Base-by-base conservation (phyloP, 2,113 vertebrate species). In the Mus spicilegus region DNA sequence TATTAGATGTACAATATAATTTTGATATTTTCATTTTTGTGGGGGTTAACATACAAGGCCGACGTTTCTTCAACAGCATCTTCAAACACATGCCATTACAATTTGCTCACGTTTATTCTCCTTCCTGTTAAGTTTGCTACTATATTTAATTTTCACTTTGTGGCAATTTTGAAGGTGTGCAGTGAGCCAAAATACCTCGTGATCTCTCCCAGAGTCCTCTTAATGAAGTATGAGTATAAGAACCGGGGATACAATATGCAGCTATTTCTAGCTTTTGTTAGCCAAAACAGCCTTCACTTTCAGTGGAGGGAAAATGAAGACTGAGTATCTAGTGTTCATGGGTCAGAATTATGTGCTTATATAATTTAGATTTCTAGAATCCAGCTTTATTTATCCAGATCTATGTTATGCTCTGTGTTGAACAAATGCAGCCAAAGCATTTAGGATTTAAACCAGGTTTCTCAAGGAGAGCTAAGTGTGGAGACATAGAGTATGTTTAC, bases 401-500 rank as follows among this genome's bases (percentile, higher is more conserved):
- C 39, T 94, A 95, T 51, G 90, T 78, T 91, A 97, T 90, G 6
- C 4, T 89, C 24, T 70, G 26, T 73, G 24, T 54, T 93, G 9
- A 61, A 28, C 54, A 92, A 51, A 93, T 36, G 77, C 56, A 33
- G 61, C 26, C 17, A 76, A 54, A 94, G n/a, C 28, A 54, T 91
- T 94, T 93, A 70, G 63, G 90, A 87, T 95, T 97, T 91, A 96
- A 95, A 89, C 11, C 54, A 95, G 58, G 30, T 89, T 97, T 89
- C 56, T 90, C 76, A 93, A 61, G 39, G n/a, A 85, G 24, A 26
- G 5, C 54, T 95, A 95, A 92, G 36, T 86, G 19, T 17, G 70
- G 90, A 91, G n/a, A 76, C 39, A 33, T 84, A 85, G 42, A 36
- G 30, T 87, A 90, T 77, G 19, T 92, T 95, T 87, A 95, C 89